A percentile compares a stretch with the other conserved stretches of the same genome.
Conservation (phyloP, 2,888 invertebrate species). For the Minunthozetes semirufus region DNA sequence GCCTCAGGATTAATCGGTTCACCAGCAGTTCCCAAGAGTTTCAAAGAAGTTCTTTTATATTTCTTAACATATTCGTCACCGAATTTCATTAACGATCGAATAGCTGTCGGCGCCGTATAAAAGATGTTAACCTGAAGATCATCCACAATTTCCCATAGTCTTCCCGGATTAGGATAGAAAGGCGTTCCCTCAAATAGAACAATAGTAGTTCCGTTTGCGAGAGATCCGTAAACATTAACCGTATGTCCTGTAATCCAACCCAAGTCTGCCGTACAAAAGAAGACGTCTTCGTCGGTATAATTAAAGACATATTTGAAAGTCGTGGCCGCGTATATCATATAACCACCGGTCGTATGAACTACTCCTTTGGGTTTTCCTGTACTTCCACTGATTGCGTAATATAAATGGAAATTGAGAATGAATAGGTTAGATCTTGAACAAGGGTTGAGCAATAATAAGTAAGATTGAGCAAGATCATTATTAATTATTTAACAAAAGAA, state of each 20-base stretch:
- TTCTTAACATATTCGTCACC: slow-evolving; percentile 77
- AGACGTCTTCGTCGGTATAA: slow-evolving; percentile 51
- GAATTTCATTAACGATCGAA: slow-evolving; percentile 89
- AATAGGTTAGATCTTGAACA: too few species aligned
- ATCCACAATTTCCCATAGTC: slow-evolving; percentile 86
- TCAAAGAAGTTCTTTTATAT: slow-evolving; percentile 59
- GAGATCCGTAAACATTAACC: slow-evolving; percentile 85
- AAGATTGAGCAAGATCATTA: too few species aligned
- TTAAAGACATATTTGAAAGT: slow-evolving; percentile 96
- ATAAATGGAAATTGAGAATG: neutral
- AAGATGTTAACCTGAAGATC: slow-evolving; percentile 93
- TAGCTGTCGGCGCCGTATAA: slow-evolving; percentile 97
- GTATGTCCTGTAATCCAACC: slow-evolving; percentile 83
- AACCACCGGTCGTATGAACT: slow-evolving; percentile 88
- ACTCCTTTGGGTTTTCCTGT: slow-evolving; percentile 99
- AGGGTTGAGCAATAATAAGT: too few species aligned
- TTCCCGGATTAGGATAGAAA: slow-evolving; percentile 82
- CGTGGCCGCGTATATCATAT: slow-evolving; percentile 83
- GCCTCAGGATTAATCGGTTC: slow-evolving; percentile 99
- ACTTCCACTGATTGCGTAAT: slow-evolving; percentile 60
- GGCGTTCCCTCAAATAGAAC: slow-evolving; percentile 96
- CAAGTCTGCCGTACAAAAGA: slow-evolving; percentile 90
- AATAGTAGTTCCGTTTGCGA: slow-evolving; percentile 87
- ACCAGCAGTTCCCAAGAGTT: slow-evolving; percentile 91
- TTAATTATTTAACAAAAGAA: too few species aligned